Percentiles rank a stretch among this genome's conserved stretches.
These are phyloP conservation scores for Ophion slaviceki DNA, from an alignment of 2,888 invertebrate species.

Conservation along the genomic window DNA sequence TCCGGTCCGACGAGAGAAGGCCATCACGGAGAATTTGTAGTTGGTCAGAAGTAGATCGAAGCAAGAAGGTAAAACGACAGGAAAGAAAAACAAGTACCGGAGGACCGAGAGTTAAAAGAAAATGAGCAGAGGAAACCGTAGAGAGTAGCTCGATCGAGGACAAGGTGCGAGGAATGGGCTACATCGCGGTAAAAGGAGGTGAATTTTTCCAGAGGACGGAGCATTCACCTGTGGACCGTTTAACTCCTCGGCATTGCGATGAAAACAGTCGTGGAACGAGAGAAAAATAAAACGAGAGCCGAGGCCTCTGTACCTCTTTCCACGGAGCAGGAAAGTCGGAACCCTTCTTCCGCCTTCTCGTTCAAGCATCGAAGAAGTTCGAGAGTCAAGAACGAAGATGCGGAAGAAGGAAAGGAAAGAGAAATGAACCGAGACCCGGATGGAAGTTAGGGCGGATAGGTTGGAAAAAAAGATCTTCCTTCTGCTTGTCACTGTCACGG, in stretches of 20 bases:
- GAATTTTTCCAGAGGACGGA: conserved; percentile 33
- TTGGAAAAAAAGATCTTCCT: conserved; percentile 4
- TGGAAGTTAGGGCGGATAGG: conserved; percentile 1
- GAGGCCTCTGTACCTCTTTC: conserved; percentile 8
- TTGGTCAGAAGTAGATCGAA: conserved; percentile 8
- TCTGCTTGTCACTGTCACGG: conserved; percentile 30
- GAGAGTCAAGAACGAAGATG: neutral
- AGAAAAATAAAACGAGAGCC: conserved; percentile 16
- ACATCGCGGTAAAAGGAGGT: conserved; percentile 4
- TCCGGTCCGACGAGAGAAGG: neutral
- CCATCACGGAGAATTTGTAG: neutral
- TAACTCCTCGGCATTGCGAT: conserved; percentile 36
- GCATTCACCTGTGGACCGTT: conserved; percentile 35
- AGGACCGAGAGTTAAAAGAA: neutral
- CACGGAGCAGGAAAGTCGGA: conserved; percentile 27
- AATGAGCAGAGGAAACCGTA: neutral
- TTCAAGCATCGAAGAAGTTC: conserved; percentile 41
- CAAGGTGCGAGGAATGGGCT: neutral
- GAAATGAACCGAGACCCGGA: conserved; percentile 17
- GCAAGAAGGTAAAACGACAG: neutral
- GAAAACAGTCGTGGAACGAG: conserved; percentile 19
- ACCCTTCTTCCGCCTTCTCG: conserved; percentile 29
- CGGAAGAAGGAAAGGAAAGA: neutral
- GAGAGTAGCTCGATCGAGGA: conserved; percentile 1
- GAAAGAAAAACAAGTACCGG: conserved; percentile 14